Percentiles rank a stretch among this genome's conserved stretches.
phyloP scores from a whole-genome alignment of 2,113 vertebrate genomes.

The Pseudorhombus dupliciocellatus region DNA sequence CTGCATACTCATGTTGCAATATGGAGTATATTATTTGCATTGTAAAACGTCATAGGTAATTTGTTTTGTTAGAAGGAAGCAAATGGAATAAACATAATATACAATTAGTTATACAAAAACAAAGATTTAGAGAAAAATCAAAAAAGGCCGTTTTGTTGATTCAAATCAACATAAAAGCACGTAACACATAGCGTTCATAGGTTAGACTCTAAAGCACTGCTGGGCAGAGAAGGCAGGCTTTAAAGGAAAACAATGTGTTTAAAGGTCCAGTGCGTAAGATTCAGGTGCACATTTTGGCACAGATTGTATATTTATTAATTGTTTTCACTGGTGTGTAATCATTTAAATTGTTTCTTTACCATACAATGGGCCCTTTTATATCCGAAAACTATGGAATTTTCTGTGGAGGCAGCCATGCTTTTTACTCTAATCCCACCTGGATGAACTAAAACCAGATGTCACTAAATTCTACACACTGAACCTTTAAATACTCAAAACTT shows the following conservation, averaged over 20 bases:
- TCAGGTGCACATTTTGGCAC: too few species aligned
- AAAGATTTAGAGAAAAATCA: slow-evolving; percentile 26
- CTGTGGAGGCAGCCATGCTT: too few species aligned
- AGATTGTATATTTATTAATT: too few species aligned
- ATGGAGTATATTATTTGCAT: slow-evolving; percentile 13
- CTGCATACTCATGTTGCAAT: background rate
- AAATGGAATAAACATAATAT: slow-evolving; percentile 20
- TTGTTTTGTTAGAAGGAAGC: slow-evolving; percentile 6
- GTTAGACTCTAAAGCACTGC: slow-evolving; percentile 47
- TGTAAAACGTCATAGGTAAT: slow-evolving; percentile 6
- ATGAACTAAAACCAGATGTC: too few species aligned
- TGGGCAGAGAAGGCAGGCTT: slow-evolving; percentile 31
- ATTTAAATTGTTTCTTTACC: too few species aligned
- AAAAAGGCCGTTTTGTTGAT: slow-evolving; percentile 54
- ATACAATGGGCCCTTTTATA: too few species aligned
- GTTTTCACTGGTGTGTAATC: too few species aligned
- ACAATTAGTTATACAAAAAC: slow-evolving; percentile 46
- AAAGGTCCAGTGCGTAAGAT: too few species aligned
- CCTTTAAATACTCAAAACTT: slow-evolving; percentile 31
- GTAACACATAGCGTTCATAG: slow-evolving; percentile 64
- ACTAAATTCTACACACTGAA: too few species aligned
- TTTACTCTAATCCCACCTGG: too few species aligned
- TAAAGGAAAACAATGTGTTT: slow-evolving; percentile 46
- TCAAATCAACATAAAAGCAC: slow-evolving; percentile 58
- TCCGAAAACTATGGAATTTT: too few species aligned